Conservation (phyloP, 2,797 vertebrate species). For the Onychomys arenicola region DNA sequence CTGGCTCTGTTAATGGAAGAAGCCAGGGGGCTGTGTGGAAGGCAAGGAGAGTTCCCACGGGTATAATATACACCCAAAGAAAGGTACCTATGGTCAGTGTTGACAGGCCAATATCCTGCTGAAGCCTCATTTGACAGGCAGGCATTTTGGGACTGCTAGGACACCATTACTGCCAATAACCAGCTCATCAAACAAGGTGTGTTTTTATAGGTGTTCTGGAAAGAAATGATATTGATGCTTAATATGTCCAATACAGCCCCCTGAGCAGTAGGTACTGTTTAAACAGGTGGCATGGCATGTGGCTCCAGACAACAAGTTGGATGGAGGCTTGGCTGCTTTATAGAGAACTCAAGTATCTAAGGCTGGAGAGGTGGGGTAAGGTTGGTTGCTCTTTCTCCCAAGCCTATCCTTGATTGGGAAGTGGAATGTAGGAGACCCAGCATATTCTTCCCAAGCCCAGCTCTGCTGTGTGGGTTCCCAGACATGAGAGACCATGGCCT, state of each 20-base stretch:
- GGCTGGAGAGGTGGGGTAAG: neutral
- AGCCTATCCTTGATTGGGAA: neutral
- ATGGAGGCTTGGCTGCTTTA: neutral
- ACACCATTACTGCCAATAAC: slow-evolving; percentile 71
- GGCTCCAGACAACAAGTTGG: rapidly evolving
- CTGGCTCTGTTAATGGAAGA: neutral
- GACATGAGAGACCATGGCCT: neutral
- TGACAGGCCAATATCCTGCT: slow-evolving; percentile 40
- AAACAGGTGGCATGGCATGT: neutral
- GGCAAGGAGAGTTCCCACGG: neutral
- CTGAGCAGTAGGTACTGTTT: slow-evolving; percentile 15
- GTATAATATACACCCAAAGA: neutral
- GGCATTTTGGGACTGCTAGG: neutral
- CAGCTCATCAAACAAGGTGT: slow-evolving; percentile 73
- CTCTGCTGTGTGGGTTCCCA: neutral
- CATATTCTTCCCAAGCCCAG: neutral
- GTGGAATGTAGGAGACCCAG: neutral
- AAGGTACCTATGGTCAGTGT: neutral
- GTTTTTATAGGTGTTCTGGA: slow-evolving; percentile 29
- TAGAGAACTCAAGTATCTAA: neutral
- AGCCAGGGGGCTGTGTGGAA: neutral
- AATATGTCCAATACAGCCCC: neutral
- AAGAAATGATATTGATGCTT: slow-evolving; percentile 59
- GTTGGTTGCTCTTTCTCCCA: neutral
- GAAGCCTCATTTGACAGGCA: neutral